Evolutionary conservation across 2,888 invertebrate species (phyloP).

Genomic region (Eurytoma adleriae): DNA sequence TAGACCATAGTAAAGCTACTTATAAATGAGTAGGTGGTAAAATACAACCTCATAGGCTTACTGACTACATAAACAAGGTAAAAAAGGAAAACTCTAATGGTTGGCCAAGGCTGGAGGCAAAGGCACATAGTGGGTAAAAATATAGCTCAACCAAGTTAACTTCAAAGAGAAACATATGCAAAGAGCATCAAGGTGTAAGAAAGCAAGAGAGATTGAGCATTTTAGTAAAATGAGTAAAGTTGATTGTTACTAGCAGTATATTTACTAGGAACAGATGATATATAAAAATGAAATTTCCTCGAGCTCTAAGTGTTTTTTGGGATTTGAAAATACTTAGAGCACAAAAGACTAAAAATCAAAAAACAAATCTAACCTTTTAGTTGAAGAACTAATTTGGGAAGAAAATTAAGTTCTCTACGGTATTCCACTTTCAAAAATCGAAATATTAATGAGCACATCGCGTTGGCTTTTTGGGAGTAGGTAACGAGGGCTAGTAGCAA

Average conservation of each 20-base stretch:
- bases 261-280: too few relatives aligned
- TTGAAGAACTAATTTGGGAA: neutral
- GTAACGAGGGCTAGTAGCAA: too few relatives aligned
- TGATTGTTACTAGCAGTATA: too few relatives aligned
- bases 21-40: conserved; percentile 38
- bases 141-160: conserved; percentile 13
- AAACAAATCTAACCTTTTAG: conserved; percentile 43
- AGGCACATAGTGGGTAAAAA: conserved; percentile 27
- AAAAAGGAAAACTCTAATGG: conserved; percentile 15
- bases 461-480: too few relatives aligned
- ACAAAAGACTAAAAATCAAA: neutral
- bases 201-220: conserved; percentile 35
- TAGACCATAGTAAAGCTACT: conserved; percentile 39
- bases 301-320: too few relatives aligned
- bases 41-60: conserved; percentile 20
- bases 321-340: too few relatives aligned
- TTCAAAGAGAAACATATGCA: conserved; percentile 10
- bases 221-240: too few relatives aligned
- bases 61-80: conserved; percentile 7
- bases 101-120: conserved; percentile 42
- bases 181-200: conserved; percentile 23
- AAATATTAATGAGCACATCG: neutral
- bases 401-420: neutral
- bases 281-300: too few relatives aligned
- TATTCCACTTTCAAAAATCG: conserved; percentile 24